A percentile compares a stretch with the other conserved stretches of the same genome.
Conservation (phyloP, 1,140 invertebrate species). For the Cheumatopsyche charites region DNA sequence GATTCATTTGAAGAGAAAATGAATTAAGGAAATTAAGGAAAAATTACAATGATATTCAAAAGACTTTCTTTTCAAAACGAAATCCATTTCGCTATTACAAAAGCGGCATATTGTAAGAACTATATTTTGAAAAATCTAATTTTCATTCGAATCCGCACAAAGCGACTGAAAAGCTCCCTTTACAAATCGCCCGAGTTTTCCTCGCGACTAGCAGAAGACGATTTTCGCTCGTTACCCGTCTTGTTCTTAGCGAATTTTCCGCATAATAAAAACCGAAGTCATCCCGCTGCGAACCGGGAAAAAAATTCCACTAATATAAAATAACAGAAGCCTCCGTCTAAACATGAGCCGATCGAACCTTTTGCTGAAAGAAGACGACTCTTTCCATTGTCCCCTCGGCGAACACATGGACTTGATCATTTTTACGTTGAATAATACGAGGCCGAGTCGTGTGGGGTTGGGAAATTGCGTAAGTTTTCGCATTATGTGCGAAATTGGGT, state of each 20-base stretch:
- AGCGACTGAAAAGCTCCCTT: slow-evolving; percentile 17
- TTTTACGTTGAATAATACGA: slow-evolving; percentile 20
- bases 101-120: too few species aligned
- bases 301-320: too few species aligned
- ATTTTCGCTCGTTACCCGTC: slow-evolving; percentile 33
- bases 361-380: slow-evolving; percentile 4
- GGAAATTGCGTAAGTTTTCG: slow-evolving; percentile 21
- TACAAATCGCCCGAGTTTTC: slow-evolving; percentile 25
- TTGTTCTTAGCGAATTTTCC: slow-evolving; percentile 36
- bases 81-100: too few species aligned
- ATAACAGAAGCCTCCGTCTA: too few species aligned
- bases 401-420: slow-evolving; percentile 9
- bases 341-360: too few species aligned
- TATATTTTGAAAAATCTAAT: background rate
- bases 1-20: too few species aligned
- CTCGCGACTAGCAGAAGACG: slow-evolving; percentile 14
- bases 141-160: background rate
- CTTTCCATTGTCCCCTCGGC: background rate
- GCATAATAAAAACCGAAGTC: slow-evolving; percentile 36
- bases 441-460: background rate
- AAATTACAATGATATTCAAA: too few species aligned
- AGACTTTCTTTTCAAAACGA: too few species aligned
- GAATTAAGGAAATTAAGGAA: too few species aligned
- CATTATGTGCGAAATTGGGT: slow-evolving; percentile 19
- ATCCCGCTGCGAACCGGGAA: background rate